Base-by-base conservation (phyloP, 2,888 invertebrate species). In the Melieria crassipennis region DNA sequence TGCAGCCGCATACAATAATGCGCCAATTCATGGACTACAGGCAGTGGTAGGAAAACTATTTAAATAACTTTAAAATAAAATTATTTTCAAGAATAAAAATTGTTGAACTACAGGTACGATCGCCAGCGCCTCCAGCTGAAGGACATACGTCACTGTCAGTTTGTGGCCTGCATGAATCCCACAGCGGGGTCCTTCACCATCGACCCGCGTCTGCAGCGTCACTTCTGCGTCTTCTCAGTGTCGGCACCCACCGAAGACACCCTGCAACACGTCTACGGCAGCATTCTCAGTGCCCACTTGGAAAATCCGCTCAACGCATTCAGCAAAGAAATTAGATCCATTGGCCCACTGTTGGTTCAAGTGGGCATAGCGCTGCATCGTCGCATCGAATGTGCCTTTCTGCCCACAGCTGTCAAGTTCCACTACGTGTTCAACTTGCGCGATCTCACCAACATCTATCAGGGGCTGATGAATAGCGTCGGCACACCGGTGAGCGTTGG, bases 121-220 rank as follows among this genome's bases (percentile, higher is more conserved):
- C 89, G 97, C 71, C 90, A 91, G 72, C 96, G 97, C 82, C 88
- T 98, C 65, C 89, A 80, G 50, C 68, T 97, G 45, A 98, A 97
- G 86, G 97, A 98, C 73, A 95, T 98, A 78, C 93, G 94, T 75
- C 95, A 97, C 84, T 95, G 96, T 67, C 97, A 97, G 88, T 98
- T 97, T 85, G 92, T 96, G 43, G 94, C 97, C 6, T 95, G 95
- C 85, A 98, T 98, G 98, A 98, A 98, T 87, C 98, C 98, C 0
- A 97, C 97, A 0, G 95, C 97, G 13, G 98, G 98, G n/a, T 96
- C 95, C 69, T 98, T 98, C 83, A 96, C 95, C 46, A 97, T 98
- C 73, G 95, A 97, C 88, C 91, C 97, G 0, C 90, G 98, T 10
- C 89, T 98, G 7, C 97, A 97, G 84, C 88, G 96, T 66, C 95